phyloP scores from a whole-genome alignment of 2,113 vertebrate genomes.

The Nanorana parkeri region DNA sequence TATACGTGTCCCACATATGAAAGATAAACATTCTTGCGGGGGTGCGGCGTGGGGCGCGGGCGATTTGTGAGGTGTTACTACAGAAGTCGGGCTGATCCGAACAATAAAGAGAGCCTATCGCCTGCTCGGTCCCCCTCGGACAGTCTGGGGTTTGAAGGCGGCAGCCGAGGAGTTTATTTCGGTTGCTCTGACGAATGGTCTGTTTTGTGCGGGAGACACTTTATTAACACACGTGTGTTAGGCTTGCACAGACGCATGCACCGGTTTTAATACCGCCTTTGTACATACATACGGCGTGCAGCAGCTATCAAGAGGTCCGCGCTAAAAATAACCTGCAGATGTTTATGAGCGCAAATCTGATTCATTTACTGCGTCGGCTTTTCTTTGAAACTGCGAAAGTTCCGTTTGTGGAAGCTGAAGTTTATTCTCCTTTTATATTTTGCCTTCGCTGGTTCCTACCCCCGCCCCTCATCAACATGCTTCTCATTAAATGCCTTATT shows the following conservation, averaged over 20 bases:
- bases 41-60: neutral
- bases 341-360: conserved; percentile 1
- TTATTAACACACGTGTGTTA: conserved; percentile 52
- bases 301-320: conserved; percentile 25
- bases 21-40: conserved; percentile 27
- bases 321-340: neutral
- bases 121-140: conserved; percentile 22
- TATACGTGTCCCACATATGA: conserved; percentile 31
- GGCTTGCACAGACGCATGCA: conserved; percentile 38
- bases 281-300: neutral
- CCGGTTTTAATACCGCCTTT: conserved; percentile 19
- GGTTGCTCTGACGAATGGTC: conserved; percentile 45
- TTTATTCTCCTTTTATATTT: too few species aligned
- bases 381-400: too few species aligned
- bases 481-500: too few species aligned
- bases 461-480: too few species aligned
- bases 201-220: conserved; percentile 54
- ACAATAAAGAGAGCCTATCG: conserved; percentile 32
- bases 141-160: conserved; percentile 31
- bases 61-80: conserved; percentile 46
- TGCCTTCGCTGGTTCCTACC: too few species aligned
- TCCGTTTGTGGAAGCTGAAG: too few species aligned
- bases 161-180: conserved; percentile 49
- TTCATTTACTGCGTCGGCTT: conserved; percentile 21
- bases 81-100: conserved; percentile 20